Conservation (phyloP, 2,113 vertebrate genomes). For the Cercopithecus mona region DNA sequence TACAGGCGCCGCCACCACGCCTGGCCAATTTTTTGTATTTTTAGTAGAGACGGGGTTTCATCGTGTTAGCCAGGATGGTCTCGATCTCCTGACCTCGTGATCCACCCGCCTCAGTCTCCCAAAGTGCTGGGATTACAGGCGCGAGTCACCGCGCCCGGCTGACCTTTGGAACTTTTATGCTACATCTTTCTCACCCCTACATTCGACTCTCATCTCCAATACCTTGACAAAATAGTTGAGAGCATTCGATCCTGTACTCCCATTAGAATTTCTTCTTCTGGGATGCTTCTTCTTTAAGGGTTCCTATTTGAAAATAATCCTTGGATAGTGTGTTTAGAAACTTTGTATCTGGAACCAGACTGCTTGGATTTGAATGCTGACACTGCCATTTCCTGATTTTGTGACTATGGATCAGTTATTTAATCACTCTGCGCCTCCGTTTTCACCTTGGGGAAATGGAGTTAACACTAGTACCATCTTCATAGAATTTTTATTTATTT, state of each 20-base stretch:
- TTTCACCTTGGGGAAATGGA: not conserved
- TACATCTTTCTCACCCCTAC: fast-evolving
- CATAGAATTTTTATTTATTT: no score
- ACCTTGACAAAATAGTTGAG: not conserved
- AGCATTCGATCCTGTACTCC: not conserved
- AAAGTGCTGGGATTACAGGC: no score
- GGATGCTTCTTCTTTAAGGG: not conserved
- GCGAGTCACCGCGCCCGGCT: no score
- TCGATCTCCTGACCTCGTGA: no score
- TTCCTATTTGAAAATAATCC: not conserved
- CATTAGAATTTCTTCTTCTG: not conserved
- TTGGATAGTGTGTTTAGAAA: not conserved
- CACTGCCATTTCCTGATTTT: not conserved
- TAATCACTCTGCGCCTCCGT: not conserved
- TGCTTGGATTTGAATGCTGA: not conserved
- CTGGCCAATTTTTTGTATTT: no score
- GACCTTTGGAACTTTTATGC: not conserved
- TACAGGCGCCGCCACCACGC: no score
- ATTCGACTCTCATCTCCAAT: not conserved
- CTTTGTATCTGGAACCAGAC: not conserved
- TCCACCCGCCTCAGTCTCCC: no score
- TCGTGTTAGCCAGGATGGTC: no score
- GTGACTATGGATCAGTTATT: not conserved
- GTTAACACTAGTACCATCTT: not conserved
- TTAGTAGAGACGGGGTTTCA: no score